Evolutionary conservation across 2,797 vertebrate genomes (phyloP).

Genomic region (Tapera naevia): DNA sequence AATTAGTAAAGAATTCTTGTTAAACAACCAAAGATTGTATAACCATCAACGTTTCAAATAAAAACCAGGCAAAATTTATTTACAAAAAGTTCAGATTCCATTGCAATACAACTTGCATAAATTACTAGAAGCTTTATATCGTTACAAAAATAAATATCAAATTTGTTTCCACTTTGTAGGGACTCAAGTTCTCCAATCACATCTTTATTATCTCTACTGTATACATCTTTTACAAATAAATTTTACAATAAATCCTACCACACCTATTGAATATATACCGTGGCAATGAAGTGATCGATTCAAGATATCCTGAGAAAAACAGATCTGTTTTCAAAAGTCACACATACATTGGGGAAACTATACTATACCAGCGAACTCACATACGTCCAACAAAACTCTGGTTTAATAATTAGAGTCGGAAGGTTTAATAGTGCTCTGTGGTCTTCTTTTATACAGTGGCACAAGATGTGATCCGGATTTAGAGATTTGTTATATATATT

Average conservation of each 20-base stretch:
- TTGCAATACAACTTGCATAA: constrained; percentile 99
- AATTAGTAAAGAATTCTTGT: constrained; percentile 98
- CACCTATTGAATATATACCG: constrained; percentile 87
- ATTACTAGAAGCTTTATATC: constrained; percentile 95
- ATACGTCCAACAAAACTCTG: constrained; percentile 75
- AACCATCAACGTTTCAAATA: constrained; percentile 93
- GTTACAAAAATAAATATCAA: constrained; percentile 99
- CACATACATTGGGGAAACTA: constrained; percentile 86
- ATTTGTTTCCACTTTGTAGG: constrained; percentile 96
- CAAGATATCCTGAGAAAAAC: constrained; percentile 97
- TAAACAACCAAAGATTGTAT: constrained; percentile 92
- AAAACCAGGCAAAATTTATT: constrained; percentile 97
- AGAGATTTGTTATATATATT: constrained; percentile 83
- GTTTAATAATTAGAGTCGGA: constrained; percentile 73
- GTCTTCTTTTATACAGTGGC: constrained; percentile 87
- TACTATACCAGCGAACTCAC: constrained; percentile 82
- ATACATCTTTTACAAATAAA: constrained; percentile 88
- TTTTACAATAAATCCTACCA: constrained; percentile 89
- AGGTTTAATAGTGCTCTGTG: constrained; percentile 81
- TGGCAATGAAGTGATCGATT: constrained; percentile 94
- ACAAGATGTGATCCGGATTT: constrained; percentile 85
- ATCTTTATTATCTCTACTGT: constrained; percentile 82
- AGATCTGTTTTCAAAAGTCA: constrained; percentile 87
- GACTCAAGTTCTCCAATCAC: constrained; percentile 89
- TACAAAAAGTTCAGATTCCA: constrained; percentile 94